Evolutionary conservation across 2,113 vertebrate genomes (phyloP).

Genomic region (Myocastor coypus): DNA sequence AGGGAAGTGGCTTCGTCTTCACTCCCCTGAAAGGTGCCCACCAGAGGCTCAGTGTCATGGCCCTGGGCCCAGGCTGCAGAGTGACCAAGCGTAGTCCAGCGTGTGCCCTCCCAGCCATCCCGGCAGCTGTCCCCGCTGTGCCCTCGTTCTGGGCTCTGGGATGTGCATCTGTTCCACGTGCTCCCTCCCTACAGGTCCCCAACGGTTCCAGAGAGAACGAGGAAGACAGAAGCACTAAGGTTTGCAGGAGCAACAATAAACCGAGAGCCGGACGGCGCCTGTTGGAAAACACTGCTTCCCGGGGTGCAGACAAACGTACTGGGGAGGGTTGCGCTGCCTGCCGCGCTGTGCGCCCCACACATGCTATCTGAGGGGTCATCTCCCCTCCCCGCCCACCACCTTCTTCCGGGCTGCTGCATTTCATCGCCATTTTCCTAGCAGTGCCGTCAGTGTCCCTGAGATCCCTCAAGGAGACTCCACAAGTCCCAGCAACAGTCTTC

Average conservation of each 20-base stretch:
- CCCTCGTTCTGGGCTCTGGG: background rate
- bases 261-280: background rate
- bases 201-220: background rate
- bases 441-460: background rate
- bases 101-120: background rate
- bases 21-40: background rate
- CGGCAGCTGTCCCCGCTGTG: background rate
- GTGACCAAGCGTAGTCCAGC: background rate
- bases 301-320: background rate
- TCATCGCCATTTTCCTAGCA: background rate
- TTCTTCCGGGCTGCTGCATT: background rate
- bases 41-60: background rate
- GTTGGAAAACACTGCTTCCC: background rate
- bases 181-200: background rate
- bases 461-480: background rate
- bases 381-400: background rate
- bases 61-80: background rate
- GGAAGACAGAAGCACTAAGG: background rate
- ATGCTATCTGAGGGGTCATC: background rate
- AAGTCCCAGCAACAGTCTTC: too few species aligned
- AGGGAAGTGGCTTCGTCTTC: background rate
- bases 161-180: background rate
- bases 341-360: too few species aligned
- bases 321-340: background rate
- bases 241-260: background rate